Base-by-base conservation (phyloP, 2,797 vertebrate genomes). In the Decapterus maruadsi region DNA sequence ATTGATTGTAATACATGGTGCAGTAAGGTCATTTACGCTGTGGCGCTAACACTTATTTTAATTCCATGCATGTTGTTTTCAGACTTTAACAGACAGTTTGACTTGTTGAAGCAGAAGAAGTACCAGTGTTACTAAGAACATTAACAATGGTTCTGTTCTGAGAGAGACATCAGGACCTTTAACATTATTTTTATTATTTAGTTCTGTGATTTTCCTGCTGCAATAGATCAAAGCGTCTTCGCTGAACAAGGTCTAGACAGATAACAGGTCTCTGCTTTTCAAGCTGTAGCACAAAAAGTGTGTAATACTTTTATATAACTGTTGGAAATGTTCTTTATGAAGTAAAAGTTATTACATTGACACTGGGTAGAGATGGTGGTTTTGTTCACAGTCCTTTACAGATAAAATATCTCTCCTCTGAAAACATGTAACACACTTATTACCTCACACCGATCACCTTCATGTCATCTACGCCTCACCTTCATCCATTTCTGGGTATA, bases 361-460 rank as follows among this genome's bases (percentile, higher is more conserved):
- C 42, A 59, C 4, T 26, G 11, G 60, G 26, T n/a, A 36, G 56
- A 26, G 22, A 46, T 42, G n/a, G 2, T 75, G 14, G 40, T 55
- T 13, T 72, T 63, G 16, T 19, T 68, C 0, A 65, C 36, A 43
- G 60, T 14, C 34, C 48, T 54, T 54, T 46, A 61, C 26, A 26
- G 75, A 61, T 80, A 50, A 56, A 45, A 43, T 20, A 81, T 57
- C 45, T 69, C 62, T 36, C 55, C 17, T 58, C 14, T 69, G n/a
- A 71, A 72, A 78, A 60, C 50, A 76, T 20, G 42, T 78, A 84
- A 89, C 67, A 68, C 78, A 77, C 77, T 82, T 84, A 85, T 82
- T 42, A 86, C 78, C 57, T 81, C 57, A 81, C 50, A 68, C 59
- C 69, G 22, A 45, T n/a, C 16, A 42, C 68, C 16, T 58, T 74